These are phyloP conservation scores for Tigriopus japonicus DNA, from an alignment of 1,140 invertebrate species.

Conservation along the genomic window DNA sequence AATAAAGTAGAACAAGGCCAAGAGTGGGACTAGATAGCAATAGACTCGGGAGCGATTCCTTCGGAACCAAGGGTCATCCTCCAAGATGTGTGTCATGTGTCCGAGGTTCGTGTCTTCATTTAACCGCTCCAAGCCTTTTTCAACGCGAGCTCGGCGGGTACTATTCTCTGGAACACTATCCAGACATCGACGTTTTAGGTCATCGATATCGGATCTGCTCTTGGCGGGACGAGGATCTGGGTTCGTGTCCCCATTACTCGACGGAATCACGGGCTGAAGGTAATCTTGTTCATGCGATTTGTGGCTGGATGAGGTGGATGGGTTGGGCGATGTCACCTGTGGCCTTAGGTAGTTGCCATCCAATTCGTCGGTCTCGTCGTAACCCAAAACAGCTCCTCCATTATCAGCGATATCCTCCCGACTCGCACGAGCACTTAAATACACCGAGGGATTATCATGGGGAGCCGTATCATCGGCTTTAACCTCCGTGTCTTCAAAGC, in stretches of 20 bases:
- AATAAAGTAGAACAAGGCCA: constrained; percentile 6
- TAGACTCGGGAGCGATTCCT: constrained; percentile 12
- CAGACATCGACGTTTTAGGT: not conserved
- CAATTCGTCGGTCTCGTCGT: too few relatives aligned
- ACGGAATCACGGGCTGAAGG: not conserved
- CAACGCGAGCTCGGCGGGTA: not conserved
- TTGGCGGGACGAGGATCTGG: not conserved
- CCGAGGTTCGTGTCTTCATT: not conserved
- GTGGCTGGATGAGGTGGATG: not conserved
- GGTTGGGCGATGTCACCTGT: too few relatives aligned
- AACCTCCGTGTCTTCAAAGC: too few relatives aligned
- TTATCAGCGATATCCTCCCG: too few relatives aligned
- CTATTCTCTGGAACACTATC: not conserved
- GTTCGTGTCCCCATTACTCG: not conserved
- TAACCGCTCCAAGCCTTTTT: not conserved
- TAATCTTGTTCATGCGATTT: not conserved
- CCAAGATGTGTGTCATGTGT: not conserved
- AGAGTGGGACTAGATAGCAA: constrained; percentile 1
- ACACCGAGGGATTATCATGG: too few relatives aligned
- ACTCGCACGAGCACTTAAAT: too few relatives aligned
- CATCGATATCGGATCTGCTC: not conserved
- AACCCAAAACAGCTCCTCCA: too few relatives aligned
- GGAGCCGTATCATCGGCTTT: too few relatives aligned
- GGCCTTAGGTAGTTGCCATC: too few relatives aligned
- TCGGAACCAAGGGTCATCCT: not conserved